Percentiles rank a stretch among this genome's conserved stretches.
phyloP scores from a whole-genome alignment of 2,888 invertebrate genomes.

The Pecten maximus region DNA sequence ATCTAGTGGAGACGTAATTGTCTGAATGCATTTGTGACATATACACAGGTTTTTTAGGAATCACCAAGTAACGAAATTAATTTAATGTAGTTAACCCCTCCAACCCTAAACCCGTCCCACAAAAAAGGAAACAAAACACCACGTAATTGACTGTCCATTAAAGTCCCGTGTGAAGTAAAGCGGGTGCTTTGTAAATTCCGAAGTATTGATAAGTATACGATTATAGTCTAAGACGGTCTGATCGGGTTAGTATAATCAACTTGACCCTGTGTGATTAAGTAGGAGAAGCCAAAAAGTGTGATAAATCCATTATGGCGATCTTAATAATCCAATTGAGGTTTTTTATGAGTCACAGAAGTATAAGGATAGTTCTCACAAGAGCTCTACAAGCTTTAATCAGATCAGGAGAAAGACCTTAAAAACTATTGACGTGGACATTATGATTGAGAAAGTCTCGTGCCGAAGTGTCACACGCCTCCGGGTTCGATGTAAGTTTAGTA shows the following conservation, averaged over 20 bases:
- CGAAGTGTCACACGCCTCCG: conserved; percentile 13
- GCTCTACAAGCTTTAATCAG: not conserved
- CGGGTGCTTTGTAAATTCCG: not conserved
- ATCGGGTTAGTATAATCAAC: not conserved
- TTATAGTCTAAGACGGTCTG: not conserved
- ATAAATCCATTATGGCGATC: not conserved
- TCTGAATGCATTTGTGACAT: too few species aligned
- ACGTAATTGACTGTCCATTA: not conserved
- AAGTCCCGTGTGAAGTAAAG: not conserved
- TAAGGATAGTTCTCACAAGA: not conserved
- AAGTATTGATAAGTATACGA: not conserved
- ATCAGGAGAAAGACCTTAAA: not conserved
- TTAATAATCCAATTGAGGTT: not conserved
- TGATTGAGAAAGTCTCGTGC: not conserved
- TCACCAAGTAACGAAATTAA: too few species aligned
- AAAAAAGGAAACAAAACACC: too few species aligned
- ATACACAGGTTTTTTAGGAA: too few species aligned
- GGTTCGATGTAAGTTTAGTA: not conserved
- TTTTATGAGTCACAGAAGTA: not conserved
- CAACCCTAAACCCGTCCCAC: too few species aligned
- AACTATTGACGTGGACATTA: not conserved
- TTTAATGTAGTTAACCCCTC: too few species aligned
- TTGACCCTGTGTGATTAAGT: not conserved
- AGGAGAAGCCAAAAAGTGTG: not conserved
- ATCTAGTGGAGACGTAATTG: too few species aligned